Conservation (phyloP, 2,113 vertebrate genomes). For the Gambusia affinis region DNA sequence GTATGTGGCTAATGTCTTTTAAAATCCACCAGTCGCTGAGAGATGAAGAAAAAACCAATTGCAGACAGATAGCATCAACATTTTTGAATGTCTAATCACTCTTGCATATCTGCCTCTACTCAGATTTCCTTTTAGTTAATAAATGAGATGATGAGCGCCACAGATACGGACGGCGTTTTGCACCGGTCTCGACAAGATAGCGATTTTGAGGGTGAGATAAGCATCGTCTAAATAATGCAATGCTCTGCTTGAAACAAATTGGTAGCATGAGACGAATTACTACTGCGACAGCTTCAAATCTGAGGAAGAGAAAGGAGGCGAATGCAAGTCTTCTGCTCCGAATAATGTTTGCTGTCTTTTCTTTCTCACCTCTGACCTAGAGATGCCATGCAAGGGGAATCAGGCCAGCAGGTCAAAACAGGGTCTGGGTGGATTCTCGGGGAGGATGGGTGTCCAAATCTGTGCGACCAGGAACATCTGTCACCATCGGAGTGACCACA, state of each 20-base stretch:
- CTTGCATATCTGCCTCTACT: conserved; percentile 57
- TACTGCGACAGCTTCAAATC: conserved; percentile 52
- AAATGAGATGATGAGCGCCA: conserved; percentile 72
- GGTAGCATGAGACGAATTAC: conserved; percentile 62
- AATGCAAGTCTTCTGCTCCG: conserved; percentile 38
- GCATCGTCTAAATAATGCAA: conserved; percentile 71
- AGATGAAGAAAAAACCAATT: conserved; percentile 71
- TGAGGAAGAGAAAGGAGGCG: conserved; percentile 26
- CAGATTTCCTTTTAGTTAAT: conserved; percentile 72
- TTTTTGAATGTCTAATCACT: conserved; percentile 66
- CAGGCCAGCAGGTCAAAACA: conserved; percentile 36
- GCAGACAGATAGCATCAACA: conserved; percentile 73
- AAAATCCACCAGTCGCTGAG: conserved; percentile 69
- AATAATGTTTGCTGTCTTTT: conserved; percentile 21
- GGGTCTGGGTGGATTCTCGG: conserved; percentile 48
- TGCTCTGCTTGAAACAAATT: conserved; percentile 66
- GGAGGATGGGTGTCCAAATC: conserved; percentile 41
- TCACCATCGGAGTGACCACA: conserved; percentile 72
- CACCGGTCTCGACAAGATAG: conserved; percentile 63
- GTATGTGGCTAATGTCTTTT: conserved; percentile 75
- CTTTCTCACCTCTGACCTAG: conserved; percentile 46
- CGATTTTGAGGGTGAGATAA: conserved; percentile 68
- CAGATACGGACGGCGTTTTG: conserved; percentile 62
- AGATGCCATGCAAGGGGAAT: conserved; percentile 29
- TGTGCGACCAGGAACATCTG: conserved; percentile 58